Evolutionary conservation across 2,113 vertebrate genomes (phyloP).

Genomic region (Pelodiscus sinensis): DNA sequence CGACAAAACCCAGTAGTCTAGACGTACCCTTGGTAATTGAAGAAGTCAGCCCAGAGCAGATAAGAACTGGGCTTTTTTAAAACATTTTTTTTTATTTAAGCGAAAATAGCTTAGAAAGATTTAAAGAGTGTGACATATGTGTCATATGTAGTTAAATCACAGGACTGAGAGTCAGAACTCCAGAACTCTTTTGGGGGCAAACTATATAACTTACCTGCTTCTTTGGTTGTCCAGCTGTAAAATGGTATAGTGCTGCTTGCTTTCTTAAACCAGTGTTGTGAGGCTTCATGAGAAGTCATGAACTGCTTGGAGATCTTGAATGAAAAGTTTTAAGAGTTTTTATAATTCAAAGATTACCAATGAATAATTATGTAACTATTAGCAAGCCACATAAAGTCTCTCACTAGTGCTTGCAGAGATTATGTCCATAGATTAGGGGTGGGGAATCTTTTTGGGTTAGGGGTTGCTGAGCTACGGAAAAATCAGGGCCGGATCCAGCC

Average conservation of each 20-base stretch:
- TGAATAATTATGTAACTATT: background rate
- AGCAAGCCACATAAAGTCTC: background rate
- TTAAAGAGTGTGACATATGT: background rate
- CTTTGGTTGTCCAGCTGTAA: background rate
- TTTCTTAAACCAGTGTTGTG: background rate
- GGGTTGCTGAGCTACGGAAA: too few species aligned
- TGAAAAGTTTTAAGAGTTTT: background rate
- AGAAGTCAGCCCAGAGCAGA: background rate
- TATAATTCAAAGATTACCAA: background rate
- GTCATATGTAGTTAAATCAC: background rate
- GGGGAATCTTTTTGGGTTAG: too few species aligned
- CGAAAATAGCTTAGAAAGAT: background rate
- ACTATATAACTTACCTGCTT: background rate
- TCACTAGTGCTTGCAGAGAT: background rate
- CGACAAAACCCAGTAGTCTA: too few species aligned
- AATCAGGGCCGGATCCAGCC: too few species aligned
- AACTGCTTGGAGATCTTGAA: background rate
- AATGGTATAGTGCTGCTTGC: background rate
- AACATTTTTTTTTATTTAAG: background rate
- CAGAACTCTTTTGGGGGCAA: background rate
- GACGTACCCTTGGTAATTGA: background rate
- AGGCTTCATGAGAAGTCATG: background rate
- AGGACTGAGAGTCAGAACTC: background rate
- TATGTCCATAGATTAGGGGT: background rate
- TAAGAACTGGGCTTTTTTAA: background rate